Evolutionary conservation across 2,113 vertebrate species (phyloP).

Genomic region (Hippolais icterina): DNA sequence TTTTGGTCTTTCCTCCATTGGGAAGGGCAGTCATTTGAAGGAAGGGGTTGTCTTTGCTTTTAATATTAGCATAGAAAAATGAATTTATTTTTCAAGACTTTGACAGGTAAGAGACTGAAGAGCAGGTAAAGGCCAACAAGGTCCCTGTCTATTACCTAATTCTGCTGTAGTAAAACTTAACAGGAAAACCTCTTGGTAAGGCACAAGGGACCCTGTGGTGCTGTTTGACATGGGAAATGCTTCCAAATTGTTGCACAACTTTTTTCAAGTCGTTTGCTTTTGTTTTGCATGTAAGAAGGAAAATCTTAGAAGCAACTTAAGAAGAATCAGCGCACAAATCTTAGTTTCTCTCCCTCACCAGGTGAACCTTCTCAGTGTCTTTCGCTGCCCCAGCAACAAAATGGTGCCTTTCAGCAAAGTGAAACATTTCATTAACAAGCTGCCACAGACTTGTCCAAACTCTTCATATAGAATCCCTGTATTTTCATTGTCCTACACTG

Average conservation of each 20-base stretch:
- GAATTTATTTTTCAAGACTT: background rate
- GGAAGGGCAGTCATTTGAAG: background rate
- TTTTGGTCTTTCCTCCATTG: background rate
- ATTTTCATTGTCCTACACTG: background rate
- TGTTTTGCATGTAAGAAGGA: background rate
- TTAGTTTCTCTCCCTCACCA: background rate
- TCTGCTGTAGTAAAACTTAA: background rate
- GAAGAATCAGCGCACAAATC: background rate
- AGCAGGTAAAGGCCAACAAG: background rate
- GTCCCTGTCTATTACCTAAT: background rate
- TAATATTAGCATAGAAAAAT: background rate
- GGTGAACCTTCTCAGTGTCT: background rate
- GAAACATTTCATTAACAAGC: background rate
- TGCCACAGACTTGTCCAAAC: background rate
- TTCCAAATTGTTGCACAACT: background rate
- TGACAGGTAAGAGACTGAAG: background rate
- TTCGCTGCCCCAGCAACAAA: background rate
- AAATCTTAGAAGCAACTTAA: background rate
- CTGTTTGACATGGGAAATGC: background rate
- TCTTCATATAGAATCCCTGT: background rate
- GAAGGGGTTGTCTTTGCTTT: background rate
- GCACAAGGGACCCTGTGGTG: background rate
- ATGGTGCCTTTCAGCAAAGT: background rate
- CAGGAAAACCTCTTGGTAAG: rapidly evolving
- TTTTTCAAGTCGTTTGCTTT: background rate